Base-by-base conservation (phyloP, 2,113 vertebrate species). In the Noctilio leporinus region DNA sequence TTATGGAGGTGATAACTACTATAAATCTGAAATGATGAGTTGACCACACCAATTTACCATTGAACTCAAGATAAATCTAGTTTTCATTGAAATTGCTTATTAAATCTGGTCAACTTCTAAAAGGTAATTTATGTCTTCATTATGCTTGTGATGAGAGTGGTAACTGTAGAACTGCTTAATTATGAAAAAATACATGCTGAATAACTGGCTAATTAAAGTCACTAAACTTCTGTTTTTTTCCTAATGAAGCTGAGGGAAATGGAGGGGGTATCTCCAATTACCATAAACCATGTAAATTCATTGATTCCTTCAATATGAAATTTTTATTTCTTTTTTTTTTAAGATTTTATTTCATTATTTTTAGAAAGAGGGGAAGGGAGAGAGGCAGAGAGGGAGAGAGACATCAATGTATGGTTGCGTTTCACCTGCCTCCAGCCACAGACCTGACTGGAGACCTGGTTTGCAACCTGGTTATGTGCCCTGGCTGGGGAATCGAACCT, bases 141-240 rank as follows among this genome's bases (percentile, higher is more conserved):
- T 95, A 94, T 90, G 75, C 67, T 88, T 91, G 40, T 95, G 93
- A 97, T 96, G 85, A 97, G 64, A 92, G 64, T 73, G 40, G 65
- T 96, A 69, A 84, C 93, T 95, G 78, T 33, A 70, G 55, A 97
- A 93, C 67, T 97, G 28, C 43, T 95, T 97, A 97, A 98, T 96
- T 96, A 96, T 89, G 28, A 93, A 93, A 95, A 96, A 96, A 91
- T 62, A 72, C 57, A 82, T 4, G 64, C 51, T 95, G 89, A 95
- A 94, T 94, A 97, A 95, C 85, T 78, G 80, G n/a, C 95, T 98
- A 98, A 98, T 98, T 98, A 98, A 98, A 98, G 95, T 95, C 89
- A 96, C 73, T 96, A 91, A 76, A 93, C 47, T 98, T 97, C 87
- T 93, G 95, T 97, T 55, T 70, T 97, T 97, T 96, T 89, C 84